phyloP scores from a whole-genome alignment of 1,140 invertebrate genomes.

The Radopholus similis region DNA sequence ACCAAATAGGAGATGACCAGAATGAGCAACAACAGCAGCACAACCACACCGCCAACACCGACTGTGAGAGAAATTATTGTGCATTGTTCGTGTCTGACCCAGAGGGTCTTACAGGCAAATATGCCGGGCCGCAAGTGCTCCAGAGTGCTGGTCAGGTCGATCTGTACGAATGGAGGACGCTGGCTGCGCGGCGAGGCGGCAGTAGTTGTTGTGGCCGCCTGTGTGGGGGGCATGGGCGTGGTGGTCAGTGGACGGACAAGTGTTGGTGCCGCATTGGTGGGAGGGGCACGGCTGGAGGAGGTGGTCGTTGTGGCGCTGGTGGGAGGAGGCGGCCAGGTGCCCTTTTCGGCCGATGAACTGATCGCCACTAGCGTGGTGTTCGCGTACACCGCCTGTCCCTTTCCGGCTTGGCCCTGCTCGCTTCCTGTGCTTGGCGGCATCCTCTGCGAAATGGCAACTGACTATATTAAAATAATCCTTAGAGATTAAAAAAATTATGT shows the following conservation, averaged over 20 bases:
- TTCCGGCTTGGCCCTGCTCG: too few relatives aligned
- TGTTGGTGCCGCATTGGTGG: too few relatives aligned
- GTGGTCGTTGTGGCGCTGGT: neutral
- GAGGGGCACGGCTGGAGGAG: neutral
- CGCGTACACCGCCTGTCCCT: too few relatives aligned
- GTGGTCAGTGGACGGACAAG: too few relatives aligned
- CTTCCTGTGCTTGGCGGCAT: too few relatives aligned
- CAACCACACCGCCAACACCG: constrained; percentile 11
- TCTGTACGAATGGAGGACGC: neutral
- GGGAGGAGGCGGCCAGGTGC: too few relatives aligned
- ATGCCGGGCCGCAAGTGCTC: constrained; percentile 13
- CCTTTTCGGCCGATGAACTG: too few relatives aligned
- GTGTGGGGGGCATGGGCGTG: neutral
- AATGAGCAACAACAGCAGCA: constrained; percentile 1
- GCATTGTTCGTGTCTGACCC: neutral
- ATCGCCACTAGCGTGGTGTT: too few relatives aligned
- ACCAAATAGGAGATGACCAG: constrained; percentile 12
- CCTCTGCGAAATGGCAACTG: too few relatives aligned
- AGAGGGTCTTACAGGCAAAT: constrained; percentile 5
- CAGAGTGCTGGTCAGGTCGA: constrained; percentile 11
- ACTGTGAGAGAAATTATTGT: neutral
- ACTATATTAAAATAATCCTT: too few relatives aligned
- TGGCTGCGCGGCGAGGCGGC: neutral
- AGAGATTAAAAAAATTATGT: neutral
- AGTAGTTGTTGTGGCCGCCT: neutral